Base-by-base conservation (phyloP, 2,888 invertebrate genomes). In the Pyralis farinalis region DNA sequence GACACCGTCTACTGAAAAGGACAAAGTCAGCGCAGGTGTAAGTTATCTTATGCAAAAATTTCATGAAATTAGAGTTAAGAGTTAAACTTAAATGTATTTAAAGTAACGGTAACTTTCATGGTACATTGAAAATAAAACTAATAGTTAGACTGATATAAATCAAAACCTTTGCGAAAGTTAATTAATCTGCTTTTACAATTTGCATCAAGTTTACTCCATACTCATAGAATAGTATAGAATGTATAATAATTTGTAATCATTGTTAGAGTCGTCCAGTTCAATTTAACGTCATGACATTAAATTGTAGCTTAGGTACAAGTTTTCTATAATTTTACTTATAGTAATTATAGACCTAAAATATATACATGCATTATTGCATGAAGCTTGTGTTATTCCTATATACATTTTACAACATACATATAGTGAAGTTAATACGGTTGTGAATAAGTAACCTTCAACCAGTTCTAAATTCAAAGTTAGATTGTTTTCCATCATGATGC, bases 11-110 rank as follows among this genome's bases (percentile, higher is more conserved):
- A 84, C 90, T 5, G 90, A 90, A 43, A 91, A 91, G 58, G 93
- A 94, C 60, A 93, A 92, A 80, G 93, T 93, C 55, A 93, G 93
- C 90, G 93, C 93, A 80, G 92, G 92, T 63, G 91, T 92, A 90
- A 91, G 92, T 91, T 90, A 90, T 53, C 78, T 90, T 44, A 90
- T 90, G 90, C 91, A 92, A 78, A 92, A 91, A 67, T 91, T 92
- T 79, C 91, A 92, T 63, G 92, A 92, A 79, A 91, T 92, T 73
- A 91, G 91, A 79, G 91, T 92, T 72, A 92, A 91, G 72, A 92
- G 90, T 64, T 92, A 91, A 59, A 52, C 43, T 41, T 46, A 52
- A 32, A 41, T 36, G 39, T 41, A 27, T 30, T 44, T 53, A 10
- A 36, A 9, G 39, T 43, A 40, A 40, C 45, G 46, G 42, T 37